Conservation (phyloP, 2,888 invertebrate genomes). For the Cataglyphis altisquamis region DNA sequence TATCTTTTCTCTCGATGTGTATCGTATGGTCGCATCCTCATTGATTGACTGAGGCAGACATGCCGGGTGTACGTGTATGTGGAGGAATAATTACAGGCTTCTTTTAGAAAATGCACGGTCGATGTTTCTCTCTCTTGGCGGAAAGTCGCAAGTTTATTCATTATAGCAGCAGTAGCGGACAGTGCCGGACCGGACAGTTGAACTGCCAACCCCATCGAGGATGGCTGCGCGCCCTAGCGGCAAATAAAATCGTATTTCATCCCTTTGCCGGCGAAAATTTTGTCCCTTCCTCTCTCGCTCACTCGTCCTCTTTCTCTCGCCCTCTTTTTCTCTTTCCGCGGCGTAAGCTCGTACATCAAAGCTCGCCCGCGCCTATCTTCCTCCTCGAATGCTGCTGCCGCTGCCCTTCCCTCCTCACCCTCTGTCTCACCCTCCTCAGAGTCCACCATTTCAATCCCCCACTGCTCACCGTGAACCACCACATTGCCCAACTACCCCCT, state of each 20-base stretch:
- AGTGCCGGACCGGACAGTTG: constrained; percentile 77
- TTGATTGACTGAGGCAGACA: constrained; percentile 12
- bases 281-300: constrained; percentile 78
- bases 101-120: constrained; percentile 34
- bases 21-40: not conserved
- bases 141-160: constrained; percentile 79
- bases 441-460: constrained; percentile 60
- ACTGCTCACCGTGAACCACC: constrained; percentile 66
- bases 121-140: constrained; percentile 64
- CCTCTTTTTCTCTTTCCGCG: constrained; percentile 75
- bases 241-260: constrained; percentile 86
- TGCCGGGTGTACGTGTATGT: not conserved
- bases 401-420: constrained; percentile 64
- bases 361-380: constrained; percentile 83
- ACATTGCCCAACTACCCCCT: constrained; percentile 74
- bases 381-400: constrained; percentile 77
- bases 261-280: constrained; percentile 84
- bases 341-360: constrained; percentile 85
- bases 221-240: constrained; percentile 78
- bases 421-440: constrained; percentile 59
- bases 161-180: constrained; percentile 75
- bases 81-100: constrained; percentile 30
- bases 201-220: constrained; percentile 79
- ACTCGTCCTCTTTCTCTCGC: constrained; percentile 68
- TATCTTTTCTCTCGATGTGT: not conserved